phyloP scores from a whole-genome alignment of 1,140 invertebrate species.

The Orius insidiosus region DNA sequence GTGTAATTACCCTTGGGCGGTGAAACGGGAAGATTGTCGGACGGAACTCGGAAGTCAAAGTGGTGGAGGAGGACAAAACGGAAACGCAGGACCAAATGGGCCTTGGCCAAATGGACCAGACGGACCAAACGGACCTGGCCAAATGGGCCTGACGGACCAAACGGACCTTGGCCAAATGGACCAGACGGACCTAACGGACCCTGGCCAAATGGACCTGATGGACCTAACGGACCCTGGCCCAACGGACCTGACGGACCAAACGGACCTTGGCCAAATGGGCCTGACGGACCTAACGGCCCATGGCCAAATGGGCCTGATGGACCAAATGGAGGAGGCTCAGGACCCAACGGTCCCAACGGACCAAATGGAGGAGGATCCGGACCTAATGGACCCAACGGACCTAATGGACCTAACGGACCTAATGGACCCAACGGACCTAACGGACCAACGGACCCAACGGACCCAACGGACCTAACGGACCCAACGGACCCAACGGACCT shows the following conservation, averaged over 20 bases:
- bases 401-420: background rate
- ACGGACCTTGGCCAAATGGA: constrained; percentile 1
- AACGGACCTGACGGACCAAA: background rate
- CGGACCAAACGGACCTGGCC: background rate
- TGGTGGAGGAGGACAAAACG: background rate
- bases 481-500: background rate
- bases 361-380: background rate
- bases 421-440: background rate
- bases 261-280: background rate
- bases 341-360: no score
- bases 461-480: background rate
- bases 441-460: background rate
- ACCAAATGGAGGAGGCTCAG: no score
- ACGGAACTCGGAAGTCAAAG: background rate
- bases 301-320: background rate
- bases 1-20: constrained; percentile 41
- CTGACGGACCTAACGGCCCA: background rate
- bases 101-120: constrained; percentile 3
- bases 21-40: constrained; percentile 24
- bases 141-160: background rate
- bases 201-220: background rate
- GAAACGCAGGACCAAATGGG: no score
- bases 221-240: background rate
- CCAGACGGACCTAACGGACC: background rate
- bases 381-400: no score